Evolutionary conservation across 2,797 vertebrate genomes (phyloP).

Genomic region (Pogonophryne albipinna): DNA sequence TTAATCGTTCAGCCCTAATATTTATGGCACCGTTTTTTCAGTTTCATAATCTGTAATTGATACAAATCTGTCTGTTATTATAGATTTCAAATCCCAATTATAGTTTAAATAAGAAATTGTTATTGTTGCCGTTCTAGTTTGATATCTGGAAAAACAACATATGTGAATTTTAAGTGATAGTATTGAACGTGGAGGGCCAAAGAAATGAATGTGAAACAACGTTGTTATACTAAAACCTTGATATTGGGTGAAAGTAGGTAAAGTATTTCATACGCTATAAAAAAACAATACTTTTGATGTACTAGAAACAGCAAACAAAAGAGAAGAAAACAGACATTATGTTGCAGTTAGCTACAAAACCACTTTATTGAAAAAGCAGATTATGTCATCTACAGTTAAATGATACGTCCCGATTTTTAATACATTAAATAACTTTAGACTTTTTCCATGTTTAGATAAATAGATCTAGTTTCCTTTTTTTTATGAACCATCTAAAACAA

Average conservation of each 20-base stretch:
- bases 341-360: conserved; percentile 89
- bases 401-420: conserved; percentile 93
- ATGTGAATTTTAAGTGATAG: neutral
- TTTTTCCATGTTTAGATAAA: conserved; percentile 94
- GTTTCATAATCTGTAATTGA: neutral
- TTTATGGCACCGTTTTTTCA: neutral
- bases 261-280: neutral
- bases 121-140: neutral
- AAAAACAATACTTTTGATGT: too few species aligned
- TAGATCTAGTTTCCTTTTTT: conserved; percentile 92
- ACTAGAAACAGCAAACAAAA: too few species aligned
- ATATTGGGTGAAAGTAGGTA: too few species aligned
- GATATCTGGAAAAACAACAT: neutral
- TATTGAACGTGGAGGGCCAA: neutral
- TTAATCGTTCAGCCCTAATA: too few species aligned
- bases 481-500: conserved; percentile 90
- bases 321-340: neutral
- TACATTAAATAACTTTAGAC: conserved; percentile 94
- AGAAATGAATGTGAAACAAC: neutral
- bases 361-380: conserved; percentile 92
- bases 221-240: neutral
- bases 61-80: neutral
- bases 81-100: neutral
- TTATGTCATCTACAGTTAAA: conserved; percentile 97
- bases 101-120: neutral